A percentile compares a stretch with the other conserved stretches of the same genome.
Conservation (phyloP, 2,888 invertebrate genomes). For the Diloba caeruleocephala region DNA sequence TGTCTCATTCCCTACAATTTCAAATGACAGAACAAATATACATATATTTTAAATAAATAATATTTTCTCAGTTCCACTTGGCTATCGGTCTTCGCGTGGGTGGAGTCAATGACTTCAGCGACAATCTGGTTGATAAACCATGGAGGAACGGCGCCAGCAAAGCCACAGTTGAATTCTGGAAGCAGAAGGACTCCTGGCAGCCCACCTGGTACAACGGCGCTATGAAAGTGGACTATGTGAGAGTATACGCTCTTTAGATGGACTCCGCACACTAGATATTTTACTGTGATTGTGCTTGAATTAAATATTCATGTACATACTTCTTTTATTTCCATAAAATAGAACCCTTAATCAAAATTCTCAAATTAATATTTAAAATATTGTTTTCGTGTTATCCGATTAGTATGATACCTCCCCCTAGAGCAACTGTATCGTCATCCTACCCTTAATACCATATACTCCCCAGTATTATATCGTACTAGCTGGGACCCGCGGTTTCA, state of each 20-base stretch:
- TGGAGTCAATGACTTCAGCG: conserved; percentile 92
- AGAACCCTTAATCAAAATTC: no score
- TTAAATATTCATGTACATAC: no score
- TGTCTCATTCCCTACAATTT: no score
- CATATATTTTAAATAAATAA: not conserved
- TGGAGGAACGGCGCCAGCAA: conserved; percentile 92
- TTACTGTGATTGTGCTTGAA: not conserved
- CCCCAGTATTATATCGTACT: no score
- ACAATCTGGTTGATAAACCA: conserved; percentile 90
- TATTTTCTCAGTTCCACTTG: conserved; percentile 90
- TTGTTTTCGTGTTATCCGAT: no score
- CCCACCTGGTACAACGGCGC: conserved; percentile 90
- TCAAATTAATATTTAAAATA: no score
- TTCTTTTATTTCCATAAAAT: no score
- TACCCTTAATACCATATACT: no score
- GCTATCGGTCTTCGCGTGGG: conserved; percentile 94
- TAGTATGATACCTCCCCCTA: no score
- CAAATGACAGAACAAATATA: no score
- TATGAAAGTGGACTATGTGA: conserved; percentile 90
- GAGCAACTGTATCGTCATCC: no score
- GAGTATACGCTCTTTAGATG: conserved; percentile 82
- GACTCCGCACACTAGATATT: not conserved
- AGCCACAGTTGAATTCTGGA: conserved; percentile 91
- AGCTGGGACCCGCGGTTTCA: no score
- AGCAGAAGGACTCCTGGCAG: conserved; percentile 86